Evolutionary conservation across 2,888 invertebrate genomes (phyloP), one percentile per base, ranked within the genome.

Genomic region (Pristionchus arcanus): DNA sequence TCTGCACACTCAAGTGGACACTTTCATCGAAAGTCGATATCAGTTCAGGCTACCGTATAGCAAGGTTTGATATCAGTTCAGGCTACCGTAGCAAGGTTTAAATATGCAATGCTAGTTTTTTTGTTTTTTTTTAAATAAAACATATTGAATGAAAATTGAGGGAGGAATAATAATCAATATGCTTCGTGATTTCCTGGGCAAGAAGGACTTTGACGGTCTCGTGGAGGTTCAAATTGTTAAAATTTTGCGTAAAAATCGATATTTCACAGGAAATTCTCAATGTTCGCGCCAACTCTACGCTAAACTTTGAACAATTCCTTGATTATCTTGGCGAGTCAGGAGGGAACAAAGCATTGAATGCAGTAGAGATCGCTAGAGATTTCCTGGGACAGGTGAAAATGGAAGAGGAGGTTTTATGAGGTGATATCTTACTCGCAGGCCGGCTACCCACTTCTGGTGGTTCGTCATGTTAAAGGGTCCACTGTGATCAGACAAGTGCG

Each of bases 11-110:
- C 11, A 25, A 81, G 81, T 81, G 11, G 19, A 81, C 19, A 81
- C 81, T 15, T 81, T 81, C 49, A 42, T 81, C 42, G 81, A 81
- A n/a, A 81, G 81, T 28, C 4, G 81, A 42, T 42, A 49, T 42
- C 37, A 34, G n/a, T 81, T 81, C 81, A 42, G 81, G 7, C 37
- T 42, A n/a, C 81, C 81, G 5, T 81, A 81, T n/a, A 28, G 53
- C 11, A 81, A 81, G 81, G 81, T 81, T 1, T 16, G 34, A 2
- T 34, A 5, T 21, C n/a, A n/a, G n/a, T n/a, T n/a, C n/a, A n/a
- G n/a, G n/a, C n/a, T n/a, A n/a, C n/a, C n/a, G n/a, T n/a, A n/a
- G n/a, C n/a, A n/a, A n/a, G n/a, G n/a, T n/a, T n/a, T n/a, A n/a
- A n/a, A n/a, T n/a, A n/a, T n/a, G n/a, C n/a, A 68, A n/a, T 15